Conservation (phyloP, 2,113 vertebrate genomes). For the Sigmodon hispidus region DNA sequence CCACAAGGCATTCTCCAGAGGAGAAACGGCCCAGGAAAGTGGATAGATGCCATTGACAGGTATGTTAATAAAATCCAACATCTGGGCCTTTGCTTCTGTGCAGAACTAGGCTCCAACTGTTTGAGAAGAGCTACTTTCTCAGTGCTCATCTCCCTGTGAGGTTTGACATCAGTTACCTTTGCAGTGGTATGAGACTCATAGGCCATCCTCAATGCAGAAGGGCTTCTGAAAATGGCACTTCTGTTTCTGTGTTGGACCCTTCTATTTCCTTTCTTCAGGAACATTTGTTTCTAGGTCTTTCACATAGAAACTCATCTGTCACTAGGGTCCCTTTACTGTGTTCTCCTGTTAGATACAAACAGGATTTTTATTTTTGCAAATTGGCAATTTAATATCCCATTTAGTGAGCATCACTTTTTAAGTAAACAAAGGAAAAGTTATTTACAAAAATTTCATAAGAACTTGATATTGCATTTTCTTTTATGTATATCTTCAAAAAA, state of each 20-base stretch:
- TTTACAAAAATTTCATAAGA: background rate
- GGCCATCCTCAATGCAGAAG: background rate
- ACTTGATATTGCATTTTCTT: background rate
- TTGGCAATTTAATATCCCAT: background rate
- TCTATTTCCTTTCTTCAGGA: background rate
- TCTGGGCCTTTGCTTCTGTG: background rate
- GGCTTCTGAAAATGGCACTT: background rate
- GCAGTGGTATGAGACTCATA: background rate
- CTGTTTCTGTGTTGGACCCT: background rate
- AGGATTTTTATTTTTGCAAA: background rate
- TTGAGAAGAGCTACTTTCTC: background rate
- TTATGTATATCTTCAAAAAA: background rate
- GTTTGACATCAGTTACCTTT: background rate
- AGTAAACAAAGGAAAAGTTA: background rate
- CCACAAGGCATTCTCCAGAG: conserved; percentile 33
- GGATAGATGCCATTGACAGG: conserved; percentile 16
- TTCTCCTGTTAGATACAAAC: background rate
- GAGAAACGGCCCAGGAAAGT: conserved; percentile 49
- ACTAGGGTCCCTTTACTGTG: background rate
- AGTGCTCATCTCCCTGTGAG: background rate
- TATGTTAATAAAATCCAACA: conserved; percentile 30
- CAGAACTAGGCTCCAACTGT: background rate
- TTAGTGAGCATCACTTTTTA: background rate
- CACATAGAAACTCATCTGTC: background rate
- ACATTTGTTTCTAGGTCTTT: background rate